Evolutionary conservation across 2,113 vertebrate species (phyloP).

Genomic region (Alethe castanea): DNA sequence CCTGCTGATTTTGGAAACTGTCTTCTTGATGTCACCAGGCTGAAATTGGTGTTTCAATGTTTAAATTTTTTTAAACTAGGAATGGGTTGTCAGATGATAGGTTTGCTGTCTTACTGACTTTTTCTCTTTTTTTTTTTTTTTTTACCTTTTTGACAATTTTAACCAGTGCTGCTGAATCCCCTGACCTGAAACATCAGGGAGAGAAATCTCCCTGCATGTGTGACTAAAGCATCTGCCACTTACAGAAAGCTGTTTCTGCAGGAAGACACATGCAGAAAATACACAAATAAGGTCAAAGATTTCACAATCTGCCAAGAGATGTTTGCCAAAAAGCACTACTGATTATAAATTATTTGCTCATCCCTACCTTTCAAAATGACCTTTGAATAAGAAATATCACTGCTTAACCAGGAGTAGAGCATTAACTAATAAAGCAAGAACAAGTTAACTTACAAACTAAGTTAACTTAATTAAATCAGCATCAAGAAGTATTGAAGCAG

Average conservation of each 20-base stretch:
- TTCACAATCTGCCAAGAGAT: background rate
- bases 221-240: background rate
- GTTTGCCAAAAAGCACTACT: background rate
- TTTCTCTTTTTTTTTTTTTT: background rate
- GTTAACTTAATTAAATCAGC: background rate
- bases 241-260: background rate
- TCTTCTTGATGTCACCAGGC: background rate
- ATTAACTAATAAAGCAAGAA: background rate
- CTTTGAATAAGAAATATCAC: background rate
- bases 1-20: background rate
- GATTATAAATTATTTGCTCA: background rate
- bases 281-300: background rate
- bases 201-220: rapidly evolving
- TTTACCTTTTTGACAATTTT: background rate
- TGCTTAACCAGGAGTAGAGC: background rate
- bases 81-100: background rate
- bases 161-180: background rate
- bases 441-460: background rate
- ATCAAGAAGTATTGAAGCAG: background rate
- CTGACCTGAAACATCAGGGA: background rate
- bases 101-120: background rate
- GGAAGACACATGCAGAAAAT: background rate
- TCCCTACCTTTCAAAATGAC: background rate
- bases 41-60: background rate
- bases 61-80: background rate